These are phyloP conservation scores for Coregonus clupeaformis DNA, from an alignment of 2,113 vertebrate species.

Conservation along the genomic window DNA sequence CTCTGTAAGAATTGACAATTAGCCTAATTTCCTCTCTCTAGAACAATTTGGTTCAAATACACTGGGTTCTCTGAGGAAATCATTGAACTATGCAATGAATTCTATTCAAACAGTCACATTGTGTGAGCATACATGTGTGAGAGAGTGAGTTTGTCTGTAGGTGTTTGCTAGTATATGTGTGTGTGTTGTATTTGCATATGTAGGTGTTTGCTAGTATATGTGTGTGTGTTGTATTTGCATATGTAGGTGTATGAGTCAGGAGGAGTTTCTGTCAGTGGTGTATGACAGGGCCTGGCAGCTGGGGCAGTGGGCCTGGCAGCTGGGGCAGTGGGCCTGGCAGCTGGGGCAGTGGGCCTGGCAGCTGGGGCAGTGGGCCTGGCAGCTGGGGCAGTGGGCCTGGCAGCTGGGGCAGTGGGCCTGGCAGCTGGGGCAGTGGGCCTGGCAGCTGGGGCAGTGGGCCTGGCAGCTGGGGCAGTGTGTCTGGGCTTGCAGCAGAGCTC, in stretches of 20 bases:
- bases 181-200: neutral
- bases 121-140: neutral
- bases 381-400: too few relatives aligned
- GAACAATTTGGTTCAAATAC: neutral
- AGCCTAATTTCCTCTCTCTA: neutral
- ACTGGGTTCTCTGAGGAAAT: neutral
- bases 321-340: too few relatives aligned
- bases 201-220: neutral
- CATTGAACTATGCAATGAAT: neutral
- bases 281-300: too few relatives aligned
- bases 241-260: neutral
- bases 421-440: too few relatives aligned
- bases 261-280: neutral
- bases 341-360: too few relatives aligned
- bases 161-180: neutral
- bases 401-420: too few relatives aligned
- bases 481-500: slow-evolving; percentile 52
- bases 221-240: neutral
- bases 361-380: too few relatives aligned
- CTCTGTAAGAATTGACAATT: neutral
- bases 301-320: too few relatives aligned
- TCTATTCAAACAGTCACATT: neutral
- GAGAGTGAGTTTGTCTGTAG: neutral
- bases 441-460: too few relatives aligned
- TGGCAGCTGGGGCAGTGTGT: slow-evolving; percentile 47